A percentile compares a stretch with the other conserved stretches of the same genome.
These are phyloP conservation scores for Lepus europaeus DNA, from an alignment of 2,113 vertebrate species.

Conservation along the genomic window DNA sequence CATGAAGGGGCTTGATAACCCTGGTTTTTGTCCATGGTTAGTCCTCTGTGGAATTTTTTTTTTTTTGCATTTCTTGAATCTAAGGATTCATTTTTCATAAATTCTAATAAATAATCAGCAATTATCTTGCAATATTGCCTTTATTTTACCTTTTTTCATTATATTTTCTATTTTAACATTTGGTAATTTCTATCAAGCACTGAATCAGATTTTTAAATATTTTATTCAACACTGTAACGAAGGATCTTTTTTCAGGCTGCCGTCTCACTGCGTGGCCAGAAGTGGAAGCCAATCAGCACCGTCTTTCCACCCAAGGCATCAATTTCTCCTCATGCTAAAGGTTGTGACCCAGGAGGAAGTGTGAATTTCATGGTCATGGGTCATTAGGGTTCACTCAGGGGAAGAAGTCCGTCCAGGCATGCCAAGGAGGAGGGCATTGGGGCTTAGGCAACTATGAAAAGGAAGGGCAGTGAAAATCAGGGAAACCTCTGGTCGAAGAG, in stretches of 20 bases:
- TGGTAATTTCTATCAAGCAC: slow-evolving; percentile 36
- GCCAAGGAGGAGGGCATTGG: background rate
- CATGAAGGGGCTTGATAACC: background rate
- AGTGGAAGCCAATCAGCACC: background rate
- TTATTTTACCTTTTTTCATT: background rate
- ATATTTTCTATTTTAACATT: slow-evolving; percentile 47
- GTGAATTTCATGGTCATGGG: background rate
- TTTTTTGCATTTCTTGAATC: background rate
- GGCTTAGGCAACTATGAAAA: background rate
- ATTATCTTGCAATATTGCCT: slow-evolving; percentile 40
- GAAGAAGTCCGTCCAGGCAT: background rate
- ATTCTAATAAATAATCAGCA: slow-evolving; percentile 2
- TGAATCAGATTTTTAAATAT: slow-evolving; percentile 4
- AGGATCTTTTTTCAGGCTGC: background rate
- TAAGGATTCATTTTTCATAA: slow-evolving; percentile 2
- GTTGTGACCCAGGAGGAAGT: background rate
- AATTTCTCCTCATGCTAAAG: background rate
- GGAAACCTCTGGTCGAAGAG: background rate
- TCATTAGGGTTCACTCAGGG: background rate
- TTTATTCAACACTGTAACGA: background rate
- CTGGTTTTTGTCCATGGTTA: background rate
- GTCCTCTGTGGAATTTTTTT: background rate
- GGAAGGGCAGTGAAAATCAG: background rate
- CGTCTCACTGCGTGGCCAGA: background rate
- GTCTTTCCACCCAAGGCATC: background rate